These are phyloP conservation scores for Sapajus apella DNA, from an alignment of 2,113 vertebrate genomes.

Conservation along the genomic window DNA sequence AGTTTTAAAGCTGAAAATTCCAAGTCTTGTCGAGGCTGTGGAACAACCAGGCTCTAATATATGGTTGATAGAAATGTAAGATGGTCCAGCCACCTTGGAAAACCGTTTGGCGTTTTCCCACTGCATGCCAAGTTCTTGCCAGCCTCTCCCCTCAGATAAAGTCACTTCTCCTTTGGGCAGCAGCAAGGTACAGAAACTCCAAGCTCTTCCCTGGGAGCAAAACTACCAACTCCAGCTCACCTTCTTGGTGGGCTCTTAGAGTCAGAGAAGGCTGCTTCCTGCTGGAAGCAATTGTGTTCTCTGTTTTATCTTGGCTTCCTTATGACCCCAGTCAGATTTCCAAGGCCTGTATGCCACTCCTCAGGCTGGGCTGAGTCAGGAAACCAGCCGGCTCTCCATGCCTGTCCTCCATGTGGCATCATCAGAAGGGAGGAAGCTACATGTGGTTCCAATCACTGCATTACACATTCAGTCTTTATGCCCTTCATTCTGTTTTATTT, in stretches of 20 bases:
- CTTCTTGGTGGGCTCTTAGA: neutral
- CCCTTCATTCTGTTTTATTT: neutral
- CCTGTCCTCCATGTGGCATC: neutral
- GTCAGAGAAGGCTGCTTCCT: neutral
- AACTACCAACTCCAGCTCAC: neutral
- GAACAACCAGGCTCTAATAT: no score
- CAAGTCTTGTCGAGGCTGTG: no score
- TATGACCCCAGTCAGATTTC: neutral
- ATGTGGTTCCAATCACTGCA: neutral
- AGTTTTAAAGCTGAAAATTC: no score
- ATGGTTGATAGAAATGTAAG: no score
- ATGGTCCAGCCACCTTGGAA: no score
- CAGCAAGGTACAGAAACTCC: neutral
- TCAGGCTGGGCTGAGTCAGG: neutral
- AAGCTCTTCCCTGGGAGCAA: neutral
- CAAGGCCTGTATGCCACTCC: neutral
- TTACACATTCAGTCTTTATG: neutral
- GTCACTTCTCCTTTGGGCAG: neutral
- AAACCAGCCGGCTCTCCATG: neutral
- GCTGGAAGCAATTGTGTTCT: neutral
- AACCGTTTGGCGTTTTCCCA: neutral
- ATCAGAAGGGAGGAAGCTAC: neutral
- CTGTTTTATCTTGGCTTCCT: neutral
- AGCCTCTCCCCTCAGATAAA: neutral
- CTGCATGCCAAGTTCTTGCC: neutral